Evolutionary conservation across 2,888 invertebrate genomes (phyloP).

Genomic region (Ectropis crepuscularia): DNA sequence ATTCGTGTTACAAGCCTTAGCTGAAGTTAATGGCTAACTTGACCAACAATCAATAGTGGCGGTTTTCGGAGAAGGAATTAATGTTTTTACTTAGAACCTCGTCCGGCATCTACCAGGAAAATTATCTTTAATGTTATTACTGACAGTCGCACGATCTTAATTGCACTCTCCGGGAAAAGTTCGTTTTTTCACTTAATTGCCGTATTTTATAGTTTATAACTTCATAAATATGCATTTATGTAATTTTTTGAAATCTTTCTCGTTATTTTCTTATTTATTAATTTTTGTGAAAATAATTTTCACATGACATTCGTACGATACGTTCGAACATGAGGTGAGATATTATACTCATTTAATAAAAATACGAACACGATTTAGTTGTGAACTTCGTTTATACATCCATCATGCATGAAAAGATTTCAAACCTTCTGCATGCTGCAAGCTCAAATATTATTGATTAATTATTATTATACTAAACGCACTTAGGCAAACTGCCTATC

Average conservation of each 20-base stretch:
- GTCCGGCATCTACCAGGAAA: slow-evolving; percentile 54
- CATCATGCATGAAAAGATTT: too few species aligned
- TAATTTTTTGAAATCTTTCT: slow-evolving; percentile 6
- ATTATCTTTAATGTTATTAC: slow-evolving; percentile 48
- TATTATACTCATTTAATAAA: too few species aligned
- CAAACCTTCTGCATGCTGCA: too few species aligned
- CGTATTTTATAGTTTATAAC: slow-evolving; percentile 13
- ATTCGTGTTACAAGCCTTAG: slow-evolving; percentile 45
- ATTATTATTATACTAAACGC: too few species aligned
- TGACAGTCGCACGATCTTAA: slow-evolving; percentile 46
- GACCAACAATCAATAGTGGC: slow-evolving; percentile 56
- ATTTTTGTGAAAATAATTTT: too few species aligned
- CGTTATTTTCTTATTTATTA: background rate
- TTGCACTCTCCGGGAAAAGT: slow-evolving; percentile 44
- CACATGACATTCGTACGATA: too few species aligned
- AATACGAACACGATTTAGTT: too few species aligned
- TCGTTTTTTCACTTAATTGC: slow-evolving; percentile 27
- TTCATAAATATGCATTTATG: slow-evolving; percentile 8
- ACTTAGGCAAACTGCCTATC: background rate
- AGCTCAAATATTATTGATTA: too few species aligned
- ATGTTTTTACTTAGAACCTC: slow-evolving; percentile 59
- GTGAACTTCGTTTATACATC: too few species aligned
- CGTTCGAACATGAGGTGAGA: too few species aligned
- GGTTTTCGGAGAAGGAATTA: slow-evolving; percentile 62
- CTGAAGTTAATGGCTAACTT: slow-evolving; percentile 45